Evolutionary conservation across 2,888 invertebrate genomes (phyloP).

Genomic region (Calliphora vomitoria): DNA sequence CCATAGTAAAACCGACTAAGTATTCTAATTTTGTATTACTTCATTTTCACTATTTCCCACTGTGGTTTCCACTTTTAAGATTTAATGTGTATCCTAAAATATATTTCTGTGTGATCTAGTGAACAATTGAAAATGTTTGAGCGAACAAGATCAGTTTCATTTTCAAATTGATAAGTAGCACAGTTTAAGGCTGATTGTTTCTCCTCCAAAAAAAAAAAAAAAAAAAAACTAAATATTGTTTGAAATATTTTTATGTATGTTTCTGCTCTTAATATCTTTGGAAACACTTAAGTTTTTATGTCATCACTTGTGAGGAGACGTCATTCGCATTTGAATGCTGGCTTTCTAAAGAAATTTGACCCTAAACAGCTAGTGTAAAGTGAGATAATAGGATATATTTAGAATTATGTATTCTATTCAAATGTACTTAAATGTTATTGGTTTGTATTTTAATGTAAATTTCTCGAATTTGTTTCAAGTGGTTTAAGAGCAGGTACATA

Average conservation of each 20-base stretch:
- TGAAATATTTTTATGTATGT: background rate
- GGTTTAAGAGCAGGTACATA: background rate
- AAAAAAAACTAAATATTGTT: background rate
- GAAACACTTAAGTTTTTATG: slow-evolving; percentile 1
- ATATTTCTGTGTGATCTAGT: background rate
- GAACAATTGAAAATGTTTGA: background rate
- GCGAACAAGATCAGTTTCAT: background rate
- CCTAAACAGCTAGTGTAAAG: background rate
- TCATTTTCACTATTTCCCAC: too few relatives aligned
- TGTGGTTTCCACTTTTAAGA: too few relatives aligned
- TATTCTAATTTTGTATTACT: too few relatives aligned
- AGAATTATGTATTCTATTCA: too few relatives aligned
- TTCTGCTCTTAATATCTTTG: background rate
- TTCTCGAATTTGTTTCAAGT: background rate
- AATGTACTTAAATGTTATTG: background rate
- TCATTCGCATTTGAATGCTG: background rate
- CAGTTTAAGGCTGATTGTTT: background rate
- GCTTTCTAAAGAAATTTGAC: background rate
- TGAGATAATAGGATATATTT: background rate
- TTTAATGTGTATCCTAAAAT: too few relatives aligned
- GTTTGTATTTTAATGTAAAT: background rate
- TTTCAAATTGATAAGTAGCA: slow-evolving; percentile 9
- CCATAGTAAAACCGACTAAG: too few relatives aligned
- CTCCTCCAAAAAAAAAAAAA: background rate
- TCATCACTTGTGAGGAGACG: slow-evolving; percentile 12